Evolutionary conservation across 2,888 invertebrate species (phyloP), one percentile per base, ranked within the genome.

Genomic region (Eutolmus rufibarbis): DNA sequence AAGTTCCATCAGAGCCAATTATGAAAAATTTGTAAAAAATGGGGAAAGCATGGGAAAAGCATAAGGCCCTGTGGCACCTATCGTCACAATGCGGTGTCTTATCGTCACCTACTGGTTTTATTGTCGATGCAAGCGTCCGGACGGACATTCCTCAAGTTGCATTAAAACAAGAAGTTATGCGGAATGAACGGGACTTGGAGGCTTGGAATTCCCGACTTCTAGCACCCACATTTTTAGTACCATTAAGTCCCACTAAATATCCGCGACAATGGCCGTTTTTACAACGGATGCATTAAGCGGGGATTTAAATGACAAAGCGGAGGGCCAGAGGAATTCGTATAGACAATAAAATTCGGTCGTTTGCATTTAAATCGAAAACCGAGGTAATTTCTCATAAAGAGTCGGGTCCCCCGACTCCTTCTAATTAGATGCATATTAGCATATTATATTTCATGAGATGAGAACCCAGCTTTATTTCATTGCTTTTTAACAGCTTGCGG

Each of bases 361-460:
- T 82, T 82, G 66, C 82, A 82, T 82, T 82, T 82, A 82, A 82
- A 82, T 82, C 57, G 82, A 82, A 82, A 66, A 82, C n/a, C 66
- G 57, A 66, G 19, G 66, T 82, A 82, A 82, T 82, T 82, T 82
- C 57, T 82, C 82, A 82, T 82, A 82, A 82, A 56, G 19, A 19
- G 19, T 31, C 40, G 31, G 37, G 57, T 5, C 82, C 28, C 37
- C n/a, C 66, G 19, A 37, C 51, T 23, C 34, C 57, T 82, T 82
- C 82, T 82, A 82, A 82, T 82, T 82, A 82, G 82, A 82, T 82
- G 82, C 82, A 82, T 82, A 82, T 82, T 82, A 82, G 82, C 82
- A 82, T 82, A 82, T 82, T 82, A 82, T 82, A 57, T 66, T 82
- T 37, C 57, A 57, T 31, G 66, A 82, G 37, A 82, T 82, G 57